These are phyloP conservation scores for Teleogryllus occipitalis DNA, from an alignment of 1,140 invertebrate genomes.

Conservation along the genomic window DNA sequence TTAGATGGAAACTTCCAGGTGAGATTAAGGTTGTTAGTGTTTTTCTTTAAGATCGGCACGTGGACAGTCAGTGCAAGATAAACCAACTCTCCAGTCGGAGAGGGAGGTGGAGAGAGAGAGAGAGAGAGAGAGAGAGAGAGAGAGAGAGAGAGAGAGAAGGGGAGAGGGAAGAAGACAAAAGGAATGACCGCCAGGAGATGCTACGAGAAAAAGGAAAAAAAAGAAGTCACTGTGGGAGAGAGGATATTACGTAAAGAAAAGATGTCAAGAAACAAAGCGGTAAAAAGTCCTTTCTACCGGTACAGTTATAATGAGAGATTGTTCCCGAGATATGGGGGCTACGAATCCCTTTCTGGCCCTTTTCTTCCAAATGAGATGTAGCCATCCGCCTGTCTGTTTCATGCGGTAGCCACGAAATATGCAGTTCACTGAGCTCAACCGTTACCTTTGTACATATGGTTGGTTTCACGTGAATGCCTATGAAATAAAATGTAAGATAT, in stretches of 20 bases:
- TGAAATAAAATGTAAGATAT: too few species aligned
- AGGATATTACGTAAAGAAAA: neutral
- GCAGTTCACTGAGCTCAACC: too few species aligned
- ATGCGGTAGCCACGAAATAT: too few species aligned
- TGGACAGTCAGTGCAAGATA: too few species aligned
- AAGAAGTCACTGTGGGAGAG: neutral
- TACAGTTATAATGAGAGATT: slow-evolving; percentile 1
- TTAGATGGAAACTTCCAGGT: neutral
- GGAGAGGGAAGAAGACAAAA: neutral
- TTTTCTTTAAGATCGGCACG: neutral
- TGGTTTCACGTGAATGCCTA: too few species aligned
- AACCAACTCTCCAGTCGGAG: too few species aligned
- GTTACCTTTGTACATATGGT: too few species aligned
- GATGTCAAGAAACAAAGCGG: slow-evolving; percentile 1
- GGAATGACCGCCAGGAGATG: neutral
- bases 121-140: neutral
- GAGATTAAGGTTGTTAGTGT: neutral
- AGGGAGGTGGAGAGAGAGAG: neutral
- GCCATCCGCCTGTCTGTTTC: too few species aligned
- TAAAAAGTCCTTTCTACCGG: neutral
- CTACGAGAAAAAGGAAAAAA: neutral
- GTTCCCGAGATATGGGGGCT: neutral
- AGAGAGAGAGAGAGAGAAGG: neutral
- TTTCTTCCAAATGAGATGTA: neutral
- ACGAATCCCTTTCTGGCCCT: neutral